Evolutionary conservation across 2,797 vertebrate species (phyloP).

Genomic region (Holocentrus rufus): DNA sequence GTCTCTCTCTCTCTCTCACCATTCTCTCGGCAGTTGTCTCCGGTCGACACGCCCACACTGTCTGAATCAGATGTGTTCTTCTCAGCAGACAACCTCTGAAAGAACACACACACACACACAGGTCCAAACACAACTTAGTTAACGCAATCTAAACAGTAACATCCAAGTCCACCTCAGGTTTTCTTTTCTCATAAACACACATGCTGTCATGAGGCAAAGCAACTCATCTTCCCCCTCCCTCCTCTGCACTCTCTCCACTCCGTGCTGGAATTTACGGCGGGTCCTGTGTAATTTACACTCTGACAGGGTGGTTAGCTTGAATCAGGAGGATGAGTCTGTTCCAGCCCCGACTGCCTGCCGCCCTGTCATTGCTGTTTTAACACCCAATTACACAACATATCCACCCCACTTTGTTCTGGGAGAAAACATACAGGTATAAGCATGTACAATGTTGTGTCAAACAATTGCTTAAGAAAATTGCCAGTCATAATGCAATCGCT

Average conservation of each 20-base stretch:
- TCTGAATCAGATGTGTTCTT: constrained; percentile 94
- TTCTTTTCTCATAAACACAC: too few relatives aligned
- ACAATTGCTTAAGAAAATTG: constrained; percentile 57
- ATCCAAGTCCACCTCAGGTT: neutral
- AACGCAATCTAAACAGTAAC: constrained; percentile 12
- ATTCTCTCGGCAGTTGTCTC: constrained; percentile 73
- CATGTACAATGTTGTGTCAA: neutral
- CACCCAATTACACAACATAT: constrained; percentile 41
- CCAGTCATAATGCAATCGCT: constrained; percentile 68
- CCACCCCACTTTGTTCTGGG: constrained; percentile 38
- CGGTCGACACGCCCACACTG: constrained; percentile 81
- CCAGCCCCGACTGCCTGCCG: constrained; percentile 35
- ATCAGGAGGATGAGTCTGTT: constrained; percentile 31
- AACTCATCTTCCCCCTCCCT: neutral
- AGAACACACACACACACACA: constrained; percentile 20
- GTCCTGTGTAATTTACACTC: constrained; percentile 23
- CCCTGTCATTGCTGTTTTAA: constrained; percentile 51
- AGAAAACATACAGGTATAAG: constrained; percentile 34
- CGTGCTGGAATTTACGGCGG: constrained; percentile 12
- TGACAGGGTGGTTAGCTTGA: constrained; percentile 33
- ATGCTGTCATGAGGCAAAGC: constrained; percentile 16
- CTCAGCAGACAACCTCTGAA: constrained; percentile 89
- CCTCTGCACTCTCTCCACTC: neutral
- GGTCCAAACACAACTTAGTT: constrained; percentile 1
- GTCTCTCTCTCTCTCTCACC: constrained; percentile 68